phyloP scores from a whole-genome alignment of 2,113 vertebrate species.

The Cepphus grylle region DNA sequence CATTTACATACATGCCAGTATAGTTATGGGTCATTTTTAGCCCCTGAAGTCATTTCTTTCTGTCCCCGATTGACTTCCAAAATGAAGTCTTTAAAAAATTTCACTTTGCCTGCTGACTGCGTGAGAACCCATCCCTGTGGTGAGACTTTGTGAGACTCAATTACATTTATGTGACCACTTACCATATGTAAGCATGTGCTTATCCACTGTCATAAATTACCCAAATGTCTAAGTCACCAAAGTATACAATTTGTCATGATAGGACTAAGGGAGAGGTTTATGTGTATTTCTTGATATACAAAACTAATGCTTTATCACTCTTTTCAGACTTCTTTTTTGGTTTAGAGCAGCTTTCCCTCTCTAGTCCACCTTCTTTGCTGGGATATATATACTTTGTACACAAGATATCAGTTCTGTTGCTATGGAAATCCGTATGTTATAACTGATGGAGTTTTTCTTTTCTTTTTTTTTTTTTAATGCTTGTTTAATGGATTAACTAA shows the following conservation, averaged over 20 bases:
- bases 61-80: not conserved
- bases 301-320: not conserved
- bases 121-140: rapidly evolving
- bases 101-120: not conserved
- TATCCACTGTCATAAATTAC: not conserved
- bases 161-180: not conserved
- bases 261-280: not conserved
- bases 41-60: not conserved
- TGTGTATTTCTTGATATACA: not conserved
- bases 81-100: not conserved
- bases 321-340: not conserved
- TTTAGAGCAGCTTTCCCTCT: not conserved
- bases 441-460: not conserved
- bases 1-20: not conserved
- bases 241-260: not conserved
- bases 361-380: not conserved
- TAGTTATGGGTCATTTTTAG: not conserved
- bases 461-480: not conserved
- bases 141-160: not conserved
- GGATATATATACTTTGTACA: not conserved
- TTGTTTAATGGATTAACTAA: not conserved
- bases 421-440: not conserved
- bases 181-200: not conserved
- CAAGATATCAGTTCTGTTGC: not conserved
- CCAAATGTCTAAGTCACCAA: not conserved